Conservation (phyloP, 53 echinoderm and acorn worm genomes). For the Zoroaster sp. region DNA sequence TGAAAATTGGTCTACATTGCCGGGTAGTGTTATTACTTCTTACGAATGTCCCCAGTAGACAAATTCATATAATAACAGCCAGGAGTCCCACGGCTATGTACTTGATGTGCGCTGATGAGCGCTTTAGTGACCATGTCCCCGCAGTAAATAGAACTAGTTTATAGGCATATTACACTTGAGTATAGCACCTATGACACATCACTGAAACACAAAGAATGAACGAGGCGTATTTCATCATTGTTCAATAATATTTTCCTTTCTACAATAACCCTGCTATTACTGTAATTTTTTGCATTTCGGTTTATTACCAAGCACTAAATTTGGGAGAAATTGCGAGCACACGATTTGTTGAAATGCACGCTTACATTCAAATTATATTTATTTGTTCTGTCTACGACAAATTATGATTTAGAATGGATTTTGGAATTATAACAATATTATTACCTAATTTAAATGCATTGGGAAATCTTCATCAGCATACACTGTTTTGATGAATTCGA, state of each 20-base stretch:
- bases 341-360: too few relatives aligned
- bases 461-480: too few relatives aligned
- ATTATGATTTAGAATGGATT: too few relatives aligned
- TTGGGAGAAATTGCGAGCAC: too few relatives aligned
- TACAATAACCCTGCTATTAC: too few relatives aligned
- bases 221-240: background rate
- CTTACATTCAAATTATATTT: too few relatives aligned
- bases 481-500: too few relatives aligned
- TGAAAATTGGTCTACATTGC: background rate
- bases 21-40: constrained; percentile 26
- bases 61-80: constrained; percentile 21
- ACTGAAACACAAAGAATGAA: background rate
- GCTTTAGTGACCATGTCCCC: constrained; percentile 5
- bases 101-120: constrained; percentile 30
- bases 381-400: too few relatives aligned
- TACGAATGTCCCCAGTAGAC: constrained; percentile 36
- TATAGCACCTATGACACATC: constrained; percentile 18
- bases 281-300: background rate
- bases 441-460: too few relatives aligned
- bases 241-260: background rate
- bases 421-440: too few relatives aligned
- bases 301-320: too few relatives aligned
- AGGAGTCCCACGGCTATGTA: constrained; percentile 3
- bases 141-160: background rate
- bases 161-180: background rate